These are phyloP conservation scores for Calypte anna DNA, from an alignment of 2,113 vertebrate genomes.

Conservation along the genomic window DNA sequence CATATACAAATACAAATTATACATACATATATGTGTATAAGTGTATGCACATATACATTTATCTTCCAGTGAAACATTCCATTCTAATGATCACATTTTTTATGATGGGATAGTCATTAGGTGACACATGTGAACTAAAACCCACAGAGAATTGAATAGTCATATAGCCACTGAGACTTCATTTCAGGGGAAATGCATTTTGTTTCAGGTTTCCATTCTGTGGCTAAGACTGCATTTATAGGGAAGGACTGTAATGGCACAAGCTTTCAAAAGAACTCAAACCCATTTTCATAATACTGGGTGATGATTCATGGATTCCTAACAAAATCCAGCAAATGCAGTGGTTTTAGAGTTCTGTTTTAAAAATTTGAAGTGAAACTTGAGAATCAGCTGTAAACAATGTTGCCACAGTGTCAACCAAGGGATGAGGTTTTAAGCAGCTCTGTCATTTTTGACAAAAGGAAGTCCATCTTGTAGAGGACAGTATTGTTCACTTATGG, in stretches of 20 bases:
- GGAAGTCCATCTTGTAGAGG: background rate
- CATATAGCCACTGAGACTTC: rapidly evolving
- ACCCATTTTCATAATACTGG: background rate
- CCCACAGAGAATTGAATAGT: background rate
- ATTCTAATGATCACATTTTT: background rate
- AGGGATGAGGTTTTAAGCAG: background rate
- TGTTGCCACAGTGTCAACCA: background rate
- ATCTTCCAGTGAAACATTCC: background rate
- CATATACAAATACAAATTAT: background rate
- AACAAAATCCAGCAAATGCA: background rate
- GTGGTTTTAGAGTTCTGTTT: background rate
- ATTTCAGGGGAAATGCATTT: background rate
- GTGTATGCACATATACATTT: too few relatives aligned
- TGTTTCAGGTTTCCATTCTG: background rate
- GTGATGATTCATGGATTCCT: background rate
- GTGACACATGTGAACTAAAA: background rate
- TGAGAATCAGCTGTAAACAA: background rate
- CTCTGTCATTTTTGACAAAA: background rate
- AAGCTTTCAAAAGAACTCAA: background rate
- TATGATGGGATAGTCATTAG: background rate
- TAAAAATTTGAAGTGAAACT: background rate
- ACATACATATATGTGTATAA: background rate
- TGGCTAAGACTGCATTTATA: background rate
- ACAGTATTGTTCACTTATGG: background rate
- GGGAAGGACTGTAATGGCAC: background rate